Percentiles rank a stretch among this genome's conserved stretches.
Evolutionary conservation across 2,113 vertebrate species (phyloP).

Genomic region (Megaleporinus macrocephalus): DNA sequence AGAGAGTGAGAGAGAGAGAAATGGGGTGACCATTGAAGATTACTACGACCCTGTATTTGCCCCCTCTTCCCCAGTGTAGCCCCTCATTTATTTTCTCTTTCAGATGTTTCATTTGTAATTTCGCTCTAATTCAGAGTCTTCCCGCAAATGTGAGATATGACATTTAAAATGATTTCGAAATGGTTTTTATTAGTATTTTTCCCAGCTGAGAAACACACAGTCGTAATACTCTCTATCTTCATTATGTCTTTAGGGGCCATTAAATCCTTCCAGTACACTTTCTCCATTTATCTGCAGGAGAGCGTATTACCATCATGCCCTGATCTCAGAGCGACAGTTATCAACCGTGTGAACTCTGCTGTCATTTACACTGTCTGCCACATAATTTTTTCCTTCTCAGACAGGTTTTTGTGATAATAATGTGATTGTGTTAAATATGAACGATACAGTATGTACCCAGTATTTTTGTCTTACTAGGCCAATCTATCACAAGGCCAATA

Average conservation of each 20-base stretch:
- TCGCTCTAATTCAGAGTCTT: neutral
- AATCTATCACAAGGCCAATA: too few relatives aligned
- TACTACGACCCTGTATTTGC: neutral
- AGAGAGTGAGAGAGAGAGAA: neutral
- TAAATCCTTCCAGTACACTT: conserved; percentile 1
- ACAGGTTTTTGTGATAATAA: neutral
- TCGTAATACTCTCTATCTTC: neutral
- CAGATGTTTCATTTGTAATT: conserved; percentile 12
- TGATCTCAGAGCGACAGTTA: neutral
- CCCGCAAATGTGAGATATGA: neutral
- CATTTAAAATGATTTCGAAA: neutral
- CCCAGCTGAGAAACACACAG: conserved; percentile 3
- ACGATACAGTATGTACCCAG: too few relatives aligned
- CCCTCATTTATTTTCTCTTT: neutral
- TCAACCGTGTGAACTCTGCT: neutral
- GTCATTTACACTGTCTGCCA: neutral
- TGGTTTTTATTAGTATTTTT: neutral
- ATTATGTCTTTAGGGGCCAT: neutral
- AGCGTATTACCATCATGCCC: neutral
- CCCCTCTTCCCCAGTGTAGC: neutral
- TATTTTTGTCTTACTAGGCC: too few relatives aligned
- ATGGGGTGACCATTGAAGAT: neutral
- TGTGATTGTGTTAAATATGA: too few relatives aligned
- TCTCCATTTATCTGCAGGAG: neutral
- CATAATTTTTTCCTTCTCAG: neutral